Evolutionary conservation across 2,113 vertebrate species (phyloP), one percentile per base, ranked within the genome.

Genomic region (Thalassarche chlororhynchos): DNA sequence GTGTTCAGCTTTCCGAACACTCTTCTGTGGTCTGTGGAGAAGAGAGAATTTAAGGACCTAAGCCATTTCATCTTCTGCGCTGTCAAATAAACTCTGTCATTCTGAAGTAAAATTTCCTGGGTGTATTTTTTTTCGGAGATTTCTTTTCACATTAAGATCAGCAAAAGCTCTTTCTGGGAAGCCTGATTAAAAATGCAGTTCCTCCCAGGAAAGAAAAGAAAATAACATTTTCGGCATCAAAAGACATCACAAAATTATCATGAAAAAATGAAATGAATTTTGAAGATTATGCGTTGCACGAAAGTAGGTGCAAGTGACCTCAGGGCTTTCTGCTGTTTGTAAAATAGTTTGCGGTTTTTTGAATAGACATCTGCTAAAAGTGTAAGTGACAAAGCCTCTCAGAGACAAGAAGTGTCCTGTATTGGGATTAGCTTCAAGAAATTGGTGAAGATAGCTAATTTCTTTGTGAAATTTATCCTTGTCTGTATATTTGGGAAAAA

Each of bases 171-270:
- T 96, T 97, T 88, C 52, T 97, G 38, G 65, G 70, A 92, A 91
- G 83, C 65, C 80, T 96, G 95, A 97, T 87, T 95, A 97, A 94
- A 97, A 96, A 97, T 94, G 65, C 87, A 90, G 83, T 93, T 95
- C 64, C 75, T 98, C 80, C 14, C 70, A 90, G 77, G 87, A 93
- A 84, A 94, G 78, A 94, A 87, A 80, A 94, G 55, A 84, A 97
- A 97, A 93, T 82, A 89, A 85, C 74, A 60, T 84, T 94, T 89
- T 65, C 9, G 15, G 71, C 70, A 93, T 91, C 88, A 94, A 93
- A 96, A 78, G 87, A 93, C 93, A 91, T 81, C 86, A 89, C 70
- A 69, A 83, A 95, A 93, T 83, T 89, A 70, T 92, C 5, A 69
- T 77, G 83, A 90, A 94, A 80, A 94, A 93, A 85, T 57, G 23